Evolutionary conservation across 2,888 invertebrate genomes (phyloP).

Genomic region (Heliconius sara): DNA sequence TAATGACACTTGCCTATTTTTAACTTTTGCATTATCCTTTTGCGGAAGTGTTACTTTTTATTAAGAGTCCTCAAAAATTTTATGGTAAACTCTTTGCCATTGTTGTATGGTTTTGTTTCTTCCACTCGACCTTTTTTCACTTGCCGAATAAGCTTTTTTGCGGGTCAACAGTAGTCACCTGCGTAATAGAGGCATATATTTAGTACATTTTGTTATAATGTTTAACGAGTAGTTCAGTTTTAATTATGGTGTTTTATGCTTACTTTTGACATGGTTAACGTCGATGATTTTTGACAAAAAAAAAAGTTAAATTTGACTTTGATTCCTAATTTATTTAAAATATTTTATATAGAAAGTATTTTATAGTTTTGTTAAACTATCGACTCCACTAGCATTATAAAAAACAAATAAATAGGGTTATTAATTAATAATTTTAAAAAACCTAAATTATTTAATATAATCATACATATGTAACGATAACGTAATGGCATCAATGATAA

Average conservation of each 20-base stretch:
- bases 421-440: too few species aligned
- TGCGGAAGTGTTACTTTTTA: constrained; percentile 19
- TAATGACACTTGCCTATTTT: neutral
- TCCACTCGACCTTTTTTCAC: constrained; percentile 26
- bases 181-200: constrained; percentile 14
- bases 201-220: neutral
- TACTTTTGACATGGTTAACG: neutral
- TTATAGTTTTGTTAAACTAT: too few species aligned
- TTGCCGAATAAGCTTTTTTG: constrained; percentile 28
- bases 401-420: too few species aligned
- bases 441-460: too few species aligned
- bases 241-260: neutral
- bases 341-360: neutral
- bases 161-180: constrained; percentile 39
- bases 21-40: constrained; percentile 6
- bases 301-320: neutral
- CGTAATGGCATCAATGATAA: too few species aligned
- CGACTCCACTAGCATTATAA: too few species aligned
- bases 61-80: constrained; percentile 26
- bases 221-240: neutral
- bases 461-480: too few species aligned
- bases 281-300: neutral
- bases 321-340: neutral
- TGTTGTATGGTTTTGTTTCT: constrained; percentile 30
- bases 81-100: constrained; percentile 12